Base-by-base conservation (phyloP, 2,113 vertebrate species). In the Callocephalon fimbriatum region DNA sequence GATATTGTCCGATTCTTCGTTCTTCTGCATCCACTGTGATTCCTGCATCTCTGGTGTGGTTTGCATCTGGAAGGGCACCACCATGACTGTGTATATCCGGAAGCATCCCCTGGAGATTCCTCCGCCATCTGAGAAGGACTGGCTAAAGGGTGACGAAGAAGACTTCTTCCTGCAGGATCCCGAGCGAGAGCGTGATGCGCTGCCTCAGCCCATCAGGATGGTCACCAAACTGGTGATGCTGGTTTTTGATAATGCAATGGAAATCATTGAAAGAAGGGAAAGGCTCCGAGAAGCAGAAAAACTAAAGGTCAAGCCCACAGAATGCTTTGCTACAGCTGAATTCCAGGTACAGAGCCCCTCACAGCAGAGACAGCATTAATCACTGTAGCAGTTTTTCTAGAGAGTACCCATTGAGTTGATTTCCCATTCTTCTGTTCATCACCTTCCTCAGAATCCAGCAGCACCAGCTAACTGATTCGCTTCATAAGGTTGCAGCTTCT, bases 131-230 rank as follows among this genome's bases (percentile, higher is more conserved):
- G 98, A 98, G 58, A 87, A 93, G 54, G 97, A 98, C 65, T 98
- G 98, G 97, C 62, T 88, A 18, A 95, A 97, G 45, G 98, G 98
- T 2, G 92, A 98, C 0, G 88, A 98, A 12, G 96, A 97, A n/a
- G 37, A 97, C 40, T 97, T 96, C 44, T 97, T 92, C 67, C 88
- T 98, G 82, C 92, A 62, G 48, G 98, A 98, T 79, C 95, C 97
- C 0, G 92, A 97, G 14, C 38, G 54, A 72, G 82, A 90, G 31
- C 7, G 51, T 21, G 97, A 98, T 51, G 83, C 12, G 5, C 91
- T 98, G 90, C 98, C 98, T 26, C 98, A 98, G 96, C 98, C 98
- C 7, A 94, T 98, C 42, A 97, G 98, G 62, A 98, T 98, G 98
- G 95, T 98, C 82, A 95, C 85, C 94, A 98, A 98, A 86, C 80